Conservation (phyloP, 2,888 invertebrate species). For the Apodemia hepburni region DNA sequence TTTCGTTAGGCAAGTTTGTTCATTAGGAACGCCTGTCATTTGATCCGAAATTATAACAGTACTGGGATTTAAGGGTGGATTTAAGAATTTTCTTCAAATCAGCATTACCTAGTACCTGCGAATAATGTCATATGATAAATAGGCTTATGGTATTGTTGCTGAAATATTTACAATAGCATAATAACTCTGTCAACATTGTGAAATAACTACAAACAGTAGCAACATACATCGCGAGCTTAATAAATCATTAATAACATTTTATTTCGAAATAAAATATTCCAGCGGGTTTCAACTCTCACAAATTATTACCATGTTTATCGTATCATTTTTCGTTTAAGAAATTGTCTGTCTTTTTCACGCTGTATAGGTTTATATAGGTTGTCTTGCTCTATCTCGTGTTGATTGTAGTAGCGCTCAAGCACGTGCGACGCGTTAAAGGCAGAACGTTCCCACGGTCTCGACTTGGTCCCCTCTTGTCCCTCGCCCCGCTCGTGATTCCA, state of each 20-base stretch:
- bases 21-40: no score
- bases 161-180: conserved; percentile 58
- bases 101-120: neutral
- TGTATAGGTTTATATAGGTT: conserved; percentile 29
- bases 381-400: conserved; percentile 51
- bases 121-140: neutral
- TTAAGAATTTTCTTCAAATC: no score
- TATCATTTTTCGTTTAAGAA: conserved; percentile 42
- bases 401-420: conserved; percentile 66
- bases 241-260: conserved; percentile 55
- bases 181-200: conserved; percentile 46
- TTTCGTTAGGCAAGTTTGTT: no score
- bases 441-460: conserved; percentile 78
- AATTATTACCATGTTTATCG: conserved; percentile 70
- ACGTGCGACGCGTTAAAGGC: conserved; percentile 79
- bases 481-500: conserved; percentile 53
- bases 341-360: conserved; percentile 33
- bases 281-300: conserved; percentile 59
- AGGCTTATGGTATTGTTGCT: neutral
- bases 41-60: no score
- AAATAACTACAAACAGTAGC: conserved; percentile 69
- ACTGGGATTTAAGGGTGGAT: no score
- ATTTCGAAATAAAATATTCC: conserved; percentile 16
- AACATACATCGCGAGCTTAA: conserved; percentile 36
- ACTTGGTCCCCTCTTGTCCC: conserved; percentile 45